A percentile compares a stretch with the other conserved stretches of the same genome.
phyloP scores from a whole-genome alignment of 1,140 invertebrate genomes.

The Hesperophylax magnus region DNA sequence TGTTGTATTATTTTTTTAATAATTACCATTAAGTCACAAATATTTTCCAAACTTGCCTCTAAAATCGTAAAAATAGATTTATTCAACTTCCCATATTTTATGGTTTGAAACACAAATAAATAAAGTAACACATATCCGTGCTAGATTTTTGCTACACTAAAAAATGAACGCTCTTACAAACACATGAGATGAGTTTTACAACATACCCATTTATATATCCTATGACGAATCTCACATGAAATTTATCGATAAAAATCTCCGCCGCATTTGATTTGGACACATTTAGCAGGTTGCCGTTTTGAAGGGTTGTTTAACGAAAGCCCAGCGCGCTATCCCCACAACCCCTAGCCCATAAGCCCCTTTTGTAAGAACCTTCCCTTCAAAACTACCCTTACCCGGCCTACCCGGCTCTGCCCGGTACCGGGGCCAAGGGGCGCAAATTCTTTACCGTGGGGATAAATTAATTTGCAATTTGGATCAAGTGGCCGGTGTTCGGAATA shows the following conservation, averaged over 20 bases:
- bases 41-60: no score
- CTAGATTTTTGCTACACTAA: no score
- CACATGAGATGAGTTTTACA: no score
- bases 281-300: constrained; percentile 31
- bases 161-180: no score
- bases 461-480: constrained; percentile 51
- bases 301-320: background rate
- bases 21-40: no score
- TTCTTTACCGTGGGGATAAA: constrained; percentile 41
- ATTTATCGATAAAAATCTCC: background rate
- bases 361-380: background rate
- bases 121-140: no score
- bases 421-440: constrained; percentile 13
- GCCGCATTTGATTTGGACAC: constrained; percentile 16
- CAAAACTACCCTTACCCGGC: background rate
- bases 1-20: no score
- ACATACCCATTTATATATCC: no score
- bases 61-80: no score
- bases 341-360: background rate
- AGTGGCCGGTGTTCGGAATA: constrained; percentile 17
- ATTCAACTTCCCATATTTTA: no score
- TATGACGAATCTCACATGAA: background rate
- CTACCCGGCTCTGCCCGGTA: background rate
- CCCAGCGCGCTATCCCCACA: no score
- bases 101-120: no score